Evolutionary conservation across 1,140 invertebrate genomes (phyloP), one percentile per base, ranked within the genome.

Genomic region (Calliphora vicina): DNA sequence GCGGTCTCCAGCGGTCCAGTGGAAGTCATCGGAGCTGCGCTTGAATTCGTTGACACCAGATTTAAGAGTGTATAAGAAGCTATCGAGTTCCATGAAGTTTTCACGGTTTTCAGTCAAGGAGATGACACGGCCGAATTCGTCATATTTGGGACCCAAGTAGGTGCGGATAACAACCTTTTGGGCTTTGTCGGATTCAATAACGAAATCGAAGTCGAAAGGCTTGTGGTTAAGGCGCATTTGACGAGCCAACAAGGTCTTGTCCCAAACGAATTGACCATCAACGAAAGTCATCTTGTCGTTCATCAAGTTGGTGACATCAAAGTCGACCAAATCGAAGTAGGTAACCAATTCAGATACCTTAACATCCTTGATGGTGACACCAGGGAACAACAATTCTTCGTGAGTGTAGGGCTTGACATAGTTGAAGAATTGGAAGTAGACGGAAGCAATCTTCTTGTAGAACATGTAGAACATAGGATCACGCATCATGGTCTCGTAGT

Each of bases 391-490:
- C 0, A 94, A 89, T 81, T 95, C 93, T 13, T 93, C 91, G 57
- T 91, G 89, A 9, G 91, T 93, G 91, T 96, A 95, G 1, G 91
- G 91, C 6, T 91, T 90, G 76, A 94, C 86, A 76, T 91, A 91
- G 57, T 91, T 84, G 84, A 94, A 93, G 71, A 92, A 85, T 50
- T 92, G 91, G 81, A 92, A 91, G 85, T 92, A 92, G 82, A 91
- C 91, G 83, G 92, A 87, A 42, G 91, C 86, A 83, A 94, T 89
- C 84, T 92, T 92, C 86, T 93, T 92, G 87, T 91, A 91, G 85
- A 94, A 91, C 82, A 91, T 92, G 91, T 94, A 95, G 92, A 93
- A 94, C 80, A 93, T 91, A 15, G 94, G 94, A 88, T 95, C 94
- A 78, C 94, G 93, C 81, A 94, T 86, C 84, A 93, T 92, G 29